These are phyloP conservation scores for Embiotoca jacksoni DNA, from an alignment of 2,113 vertebrate species.

Conservation along the genomic window DNA sequence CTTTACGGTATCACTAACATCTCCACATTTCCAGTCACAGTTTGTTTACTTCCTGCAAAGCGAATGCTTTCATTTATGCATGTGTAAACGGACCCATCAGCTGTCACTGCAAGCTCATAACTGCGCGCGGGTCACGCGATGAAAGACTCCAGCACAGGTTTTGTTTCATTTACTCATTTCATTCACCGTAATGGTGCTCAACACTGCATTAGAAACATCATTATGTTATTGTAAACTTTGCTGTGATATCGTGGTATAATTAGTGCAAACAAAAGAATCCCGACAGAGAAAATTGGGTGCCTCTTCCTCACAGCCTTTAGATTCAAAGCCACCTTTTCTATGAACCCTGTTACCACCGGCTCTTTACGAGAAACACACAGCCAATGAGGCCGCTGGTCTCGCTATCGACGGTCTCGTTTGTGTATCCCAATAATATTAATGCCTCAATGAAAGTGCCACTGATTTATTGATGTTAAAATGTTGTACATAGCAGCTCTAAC, in stretches of 20 bases:
- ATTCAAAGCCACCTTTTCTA: neutral
- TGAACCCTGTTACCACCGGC: neutral
- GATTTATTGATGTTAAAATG: constrained; percentile 42
- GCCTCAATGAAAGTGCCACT: neutral
- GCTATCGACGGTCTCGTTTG: constrained; percentile 6
- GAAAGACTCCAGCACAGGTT: neutral
- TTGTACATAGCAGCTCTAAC: constrained; percentile 23
- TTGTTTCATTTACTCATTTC: neutral
- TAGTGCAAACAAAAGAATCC: constrained; percentile 34
- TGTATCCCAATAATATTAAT: constrained; percentile 31
- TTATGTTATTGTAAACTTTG: constrained; percentile 42
- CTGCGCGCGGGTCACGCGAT: neutral
- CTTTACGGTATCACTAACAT: neutral
- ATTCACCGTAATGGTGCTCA: constrained; percentile 15
- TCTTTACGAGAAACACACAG: neutral
- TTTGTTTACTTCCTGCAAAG: neutral
- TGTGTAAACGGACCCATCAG: neutral
- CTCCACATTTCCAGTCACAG: neutral
- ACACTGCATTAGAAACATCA: neutral
- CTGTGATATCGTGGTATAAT: constrained; percentile 15
- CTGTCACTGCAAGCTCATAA: neutral
- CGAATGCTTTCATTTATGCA: neutral
- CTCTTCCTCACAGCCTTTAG: neutral
- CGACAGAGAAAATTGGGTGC: constrained; percentile 18
- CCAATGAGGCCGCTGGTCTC: constrained; percentile 25